phyloP scores from a whole-genome alignment of 1,140 invertebrate genomes.

The Manduca sexta region DNA sequence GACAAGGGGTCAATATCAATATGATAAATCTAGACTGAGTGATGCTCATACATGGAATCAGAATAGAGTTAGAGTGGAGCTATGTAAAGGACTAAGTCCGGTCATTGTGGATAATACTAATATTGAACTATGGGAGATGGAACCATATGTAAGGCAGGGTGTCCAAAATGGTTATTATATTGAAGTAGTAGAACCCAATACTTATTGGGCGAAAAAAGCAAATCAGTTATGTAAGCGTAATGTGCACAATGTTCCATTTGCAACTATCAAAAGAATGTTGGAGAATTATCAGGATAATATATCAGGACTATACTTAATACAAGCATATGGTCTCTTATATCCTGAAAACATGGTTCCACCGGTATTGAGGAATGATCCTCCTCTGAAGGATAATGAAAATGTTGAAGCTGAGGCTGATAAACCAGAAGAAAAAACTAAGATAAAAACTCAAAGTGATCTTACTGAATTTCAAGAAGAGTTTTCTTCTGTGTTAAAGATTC shows the following conservation, averaged over 20 bases:
- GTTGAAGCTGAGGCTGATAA: not conserved
- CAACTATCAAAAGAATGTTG: conserved; percentile 79
- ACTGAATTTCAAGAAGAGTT: not conserved
- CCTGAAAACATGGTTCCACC: conserved; percentile 31
- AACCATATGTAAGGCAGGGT: conserved; percentile 78
- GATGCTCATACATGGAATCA: conserved; percentile 85
- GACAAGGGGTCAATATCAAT: conserved; percentile 76
- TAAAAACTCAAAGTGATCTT: not conserved
- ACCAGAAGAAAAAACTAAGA: not conserved
- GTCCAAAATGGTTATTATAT: conserved; percentile 81
- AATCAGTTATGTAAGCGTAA: conserved; percentile 32
- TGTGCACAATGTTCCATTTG: conserved; percentile 74
- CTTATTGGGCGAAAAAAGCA: conserved; percentile 81
- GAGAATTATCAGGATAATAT: conserved; percentile 75
- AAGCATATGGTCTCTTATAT: conserved; percentile 30
- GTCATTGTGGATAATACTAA: conserved; percentile 94
- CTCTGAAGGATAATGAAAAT: not conserved
- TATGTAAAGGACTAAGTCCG: conserved; percentile 77
- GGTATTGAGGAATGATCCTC: conserved; percentile 28
- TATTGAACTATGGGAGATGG: conserved; percentile 85
- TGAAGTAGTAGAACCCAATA: conserved; percentile 83
- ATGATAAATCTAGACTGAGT: conserved; percentile 72
- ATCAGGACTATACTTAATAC: conserved; percentile 28
- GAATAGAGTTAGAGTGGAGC: conserved; percentile 70
- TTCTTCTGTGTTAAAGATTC: not conserved